These are phyloP conservation scores for Cydia splendana DNA, from an alignment of 1,140 invertebrate genomes.

Conservation along the genomic window DNA sequence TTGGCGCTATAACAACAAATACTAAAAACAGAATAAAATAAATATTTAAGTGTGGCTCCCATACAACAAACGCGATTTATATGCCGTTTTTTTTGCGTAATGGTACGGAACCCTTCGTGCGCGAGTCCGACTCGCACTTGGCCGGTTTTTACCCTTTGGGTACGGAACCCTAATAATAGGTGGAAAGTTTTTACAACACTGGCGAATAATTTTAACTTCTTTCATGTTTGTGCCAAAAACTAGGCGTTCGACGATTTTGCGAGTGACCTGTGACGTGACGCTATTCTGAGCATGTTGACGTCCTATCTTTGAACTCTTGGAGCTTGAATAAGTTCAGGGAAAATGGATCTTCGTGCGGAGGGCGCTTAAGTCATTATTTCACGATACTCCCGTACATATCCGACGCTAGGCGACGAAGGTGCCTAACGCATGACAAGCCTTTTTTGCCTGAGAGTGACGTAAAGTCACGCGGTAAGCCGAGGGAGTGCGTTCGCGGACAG, in stretches of 20 bases:
- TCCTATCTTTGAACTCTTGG: slow-evolving; percentile 53
- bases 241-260: slow-evolving; percentile 4
- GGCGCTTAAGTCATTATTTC: neutral
- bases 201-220: neutral
- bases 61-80: no score
- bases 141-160: no score
- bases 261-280: slow-evolving; percentile 6
- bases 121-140: no score
- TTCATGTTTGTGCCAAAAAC: slow-evolving; percentile 37
- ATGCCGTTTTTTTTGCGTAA: no score
- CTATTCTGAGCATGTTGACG: slow-evolving; percentile 32
- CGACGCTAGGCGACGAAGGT: neutral
- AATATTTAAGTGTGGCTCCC: no score
- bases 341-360: neutral
- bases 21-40: no score
- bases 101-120: no score
- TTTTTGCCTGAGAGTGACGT: slow-evolving; percentile 1
- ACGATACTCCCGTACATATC: neutral
- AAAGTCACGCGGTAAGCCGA: slow-evolving; percentile 53
- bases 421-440: neutral
- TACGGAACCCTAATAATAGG: neutral
- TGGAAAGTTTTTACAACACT: neutral
- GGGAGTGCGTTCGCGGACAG: slow-evolving; percentile 56
- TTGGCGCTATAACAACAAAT: no score
- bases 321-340: neutral